phyloP scores from a whole-genome alignment of 1,140 invertebrate species.

The Rhagoletis zephyria region DNA sequence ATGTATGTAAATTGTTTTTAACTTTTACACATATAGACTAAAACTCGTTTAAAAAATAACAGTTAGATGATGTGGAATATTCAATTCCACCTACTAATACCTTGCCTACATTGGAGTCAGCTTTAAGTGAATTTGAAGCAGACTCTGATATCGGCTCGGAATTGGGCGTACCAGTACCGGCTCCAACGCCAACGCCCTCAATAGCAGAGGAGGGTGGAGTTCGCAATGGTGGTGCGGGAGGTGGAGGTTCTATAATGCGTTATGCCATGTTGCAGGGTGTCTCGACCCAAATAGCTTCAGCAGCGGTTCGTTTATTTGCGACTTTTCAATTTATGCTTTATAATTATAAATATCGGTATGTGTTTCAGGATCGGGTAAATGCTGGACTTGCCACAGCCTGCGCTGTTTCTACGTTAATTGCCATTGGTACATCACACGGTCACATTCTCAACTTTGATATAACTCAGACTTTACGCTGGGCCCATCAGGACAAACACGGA shows the following conservation, averaged over 20 bases:
- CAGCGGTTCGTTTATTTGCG: slow-evolving; percentile 77
- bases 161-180: slow-evolving; percentile 73
- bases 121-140: slow-evolving; percentile 84
- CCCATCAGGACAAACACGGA: slow-evolving; percentile 82
- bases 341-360: neutral
- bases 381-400: slow-evolving; percentile 89
- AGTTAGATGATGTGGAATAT: slow-evolving; percentile 88
- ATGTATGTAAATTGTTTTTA: slow-evolving; percentile 76
- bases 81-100: slow-evolving; percentile 84
- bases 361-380: slow-evolving; percentile 85
- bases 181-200: slow-evolving; percentile 74
- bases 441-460: slow-evolving; percentile 91
- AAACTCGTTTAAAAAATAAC: slow-evolving; percentile 49
- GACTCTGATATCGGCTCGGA: slow-evolving; percentile 77
- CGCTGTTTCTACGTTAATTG: slow-evolving; percentile 84
- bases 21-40: neutral
- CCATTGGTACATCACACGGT: slow-evolving; percentile 94
- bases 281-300: slow-evolving; percentile 87
- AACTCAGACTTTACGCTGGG: slow-evolving; percentile 89
- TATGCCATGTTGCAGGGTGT: slow-evolving; percentile 88
- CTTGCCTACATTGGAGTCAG: slow-evolving; percentile 88
- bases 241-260: slow-evolving; percentile 82
- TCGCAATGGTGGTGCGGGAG: slow-evolving; percentile 63
- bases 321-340: neutral
- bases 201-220: slow-evolving; percentile 67